Evolutionary conservation across 2,797 vertebrate species (phyloP), one percentile per base, ranked within the genome.

Genomic region (Phrynocephalus forsythii): DNA sequence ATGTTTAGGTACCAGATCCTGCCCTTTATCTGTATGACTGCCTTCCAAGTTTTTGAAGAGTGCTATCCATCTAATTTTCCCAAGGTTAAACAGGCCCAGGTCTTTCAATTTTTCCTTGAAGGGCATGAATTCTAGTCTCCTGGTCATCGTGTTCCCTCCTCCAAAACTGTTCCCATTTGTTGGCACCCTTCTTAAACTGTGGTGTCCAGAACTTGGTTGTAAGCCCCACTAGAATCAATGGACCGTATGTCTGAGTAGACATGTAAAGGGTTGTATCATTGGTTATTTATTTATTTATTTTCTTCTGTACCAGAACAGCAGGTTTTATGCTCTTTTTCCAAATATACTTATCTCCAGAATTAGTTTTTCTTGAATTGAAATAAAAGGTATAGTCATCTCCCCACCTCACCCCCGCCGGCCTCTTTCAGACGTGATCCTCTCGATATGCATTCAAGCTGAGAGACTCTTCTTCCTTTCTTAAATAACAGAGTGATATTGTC

Each of bases 401-500:
- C 52, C 33, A 7, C 72, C 33, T 33, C 28, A 5, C 48, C 7
- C 26, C n/a, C 48, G 68, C 8, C 60, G 1, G 38, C 38, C 38
- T 44, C 3, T 60, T 77, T n/a, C 56, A 77, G 72, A 86, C 60
- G 26, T 13, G 50, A 10, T n/a, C 26, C 77, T 77, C 48, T 38
- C 48, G 18, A 52, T 68, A 77, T 56, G 44, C 67, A 67, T 68
- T 30, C 38, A 72, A 7, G 18, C 13, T 52, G 63, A 52, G 63
- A 78, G 73, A 38, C 26, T 63, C 75, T 52, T 78, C 30, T 78
- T 68, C 44, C 75, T 52, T 83, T 76, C 24, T 82, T 77, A 83
- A 87, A 77, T 56, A 68, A 77, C 48, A 30, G 69, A 24, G 75
- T 87, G 72, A 68, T 33, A 83, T 33, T 69, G 50, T 68, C 69